Evolutionary conservation across 1,140 invertebrate genomes (phyloP), one percentile per base, ranked within the genome.

Genomic region (Drosophila arawakana): DNA sequence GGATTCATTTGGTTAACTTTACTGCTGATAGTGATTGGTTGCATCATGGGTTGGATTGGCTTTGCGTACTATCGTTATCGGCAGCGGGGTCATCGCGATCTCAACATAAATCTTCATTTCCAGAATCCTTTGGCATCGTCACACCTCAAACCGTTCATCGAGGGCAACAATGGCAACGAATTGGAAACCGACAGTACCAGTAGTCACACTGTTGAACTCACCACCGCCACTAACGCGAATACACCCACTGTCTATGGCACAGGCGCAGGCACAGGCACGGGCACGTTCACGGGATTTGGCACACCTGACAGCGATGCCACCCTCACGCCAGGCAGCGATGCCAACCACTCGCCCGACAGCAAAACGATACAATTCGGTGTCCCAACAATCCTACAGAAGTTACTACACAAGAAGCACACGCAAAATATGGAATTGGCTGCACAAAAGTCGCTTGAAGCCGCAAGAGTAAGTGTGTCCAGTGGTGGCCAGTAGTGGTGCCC

Each of bases 21-120:
- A 0, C 5, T 80, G 2, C 0, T 85, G 0, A 25, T 84, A 4
- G 37, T 67, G 5, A 15, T 30, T 0, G 59, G 21, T 4, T 5
- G 1, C 9, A 2, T 65, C 5, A 44, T 57, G 3, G 7, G 73
- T 15, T 35, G 59, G 13, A 44, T 47, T 7, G 81, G 74, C 50
- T 44, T 77, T 54, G 81, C 81, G 77, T 92, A 81, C 75, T 91
- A 81, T 76, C 77, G 66, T 59, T 75, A 73, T 43, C 66, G 74
- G 35, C 55, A 73, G 55, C 81, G 80, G 35, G 89, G 90, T 58
- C 91, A 91, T 72, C 80, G 75, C 57, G 86, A 92, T 91, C 82
- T 92, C 81, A 92, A 91, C 66, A 89, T 92, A 73, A 91, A 80
- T 76, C 77, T 92, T 81, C 91, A 92, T 86, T 92, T 92, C 84